phyloP scores from a whole-genome alignment of 2,797 vertebrate species.

The Sebastes baramenuke region DNA sequence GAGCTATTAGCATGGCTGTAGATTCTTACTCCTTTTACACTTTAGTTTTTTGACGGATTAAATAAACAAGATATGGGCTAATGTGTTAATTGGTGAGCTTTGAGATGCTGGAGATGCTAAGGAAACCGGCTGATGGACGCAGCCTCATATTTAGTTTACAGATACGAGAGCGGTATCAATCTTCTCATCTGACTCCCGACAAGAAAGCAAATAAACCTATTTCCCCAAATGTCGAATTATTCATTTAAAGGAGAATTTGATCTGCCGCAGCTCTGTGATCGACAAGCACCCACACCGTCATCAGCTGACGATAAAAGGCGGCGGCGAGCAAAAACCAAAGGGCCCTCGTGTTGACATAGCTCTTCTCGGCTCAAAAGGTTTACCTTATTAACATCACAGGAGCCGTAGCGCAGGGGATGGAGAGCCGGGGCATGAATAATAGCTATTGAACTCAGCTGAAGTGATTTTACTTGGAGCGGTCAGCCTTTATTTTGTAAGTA shows the following conservation, averaged over 20 bases:
- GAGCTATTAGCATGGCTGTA: not conserved
- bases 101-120: not conserved
- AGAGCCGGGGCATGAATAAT: conserved; percentile 82
- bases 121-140: not conserved
- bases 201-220: not conserved
- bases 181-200: conserved; percentile 1
- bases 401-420: conserved; percentile 63
- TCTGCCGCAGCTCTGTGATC: conserved; percentile 9
- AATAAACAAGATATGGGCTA: not conserved
- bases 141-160: not conserved
- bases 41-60: not conserved
- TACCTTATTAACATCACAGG: conserved; percentile 82
- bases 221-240: not conserved
- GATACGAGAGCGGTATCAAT: not conserved
- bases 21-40: not conserved
- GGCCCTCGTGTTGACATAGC: conserved; percentile 60
- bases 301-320: conserved; percentile 59
- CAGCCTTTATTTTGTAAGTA: conserved; percentile 85
- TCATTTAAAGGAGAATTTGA: conserved; percentile 30
- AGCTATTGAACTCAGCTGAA: conserved; percentile 83
- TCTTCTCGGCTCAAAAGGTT: conserved; percentile 61
- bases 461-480: conserved; percentile 87
- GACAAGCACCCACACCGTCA: conserved; percentile 26
- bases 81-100: not conserved
- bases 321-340: conserved; percentile 54